Evolutionary conservation across 2,888 invertebrate genomes (phyloP).

Genomic region (Flexamia atlantica): DNA sequence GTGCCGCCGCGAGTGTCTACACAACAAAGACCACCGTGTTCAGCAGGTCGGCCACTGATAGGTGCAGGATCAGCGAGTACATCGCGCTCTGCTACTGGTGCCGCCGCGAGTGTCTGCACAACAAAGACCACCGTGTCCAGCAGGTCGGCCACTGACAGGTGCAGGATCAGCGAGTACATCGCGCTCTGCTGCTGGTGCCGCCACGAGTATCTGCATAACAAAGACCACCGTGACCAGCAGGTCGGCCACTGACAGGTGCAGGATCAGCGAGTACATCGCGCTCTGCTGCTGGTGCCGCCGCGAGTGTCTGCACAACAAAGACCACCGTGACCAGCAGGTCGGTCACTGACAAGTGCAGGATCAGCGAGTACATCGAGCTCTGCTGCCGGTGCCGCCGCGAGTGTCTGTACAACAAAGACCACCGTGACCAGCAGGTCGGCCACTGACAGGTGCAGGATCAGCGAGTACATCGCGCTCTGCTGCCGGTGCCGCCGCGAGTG

Average conservation of each 20-base stretch:
- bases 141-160: conserved; percentile 87
- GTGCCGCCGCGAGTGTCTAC: conserved; percentile 65
- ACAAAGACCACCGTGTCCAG: no score
- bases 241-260: conserved; percentile 90
- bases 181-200: conserved; percentile 68
- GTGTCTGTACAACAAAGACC: conserved; percentile 76
- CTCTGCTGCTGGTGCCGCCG: conserved; percentile 66
- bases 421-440: conserved; percentile 90
- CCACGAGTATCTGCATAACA: conserved; percentile 61
- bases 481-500: conserved; percentile 65
- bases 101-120: conserved; percentile 64
- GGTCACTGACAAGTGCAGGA: conserved; percentile 89
- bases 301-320: conserved; percentile 58
- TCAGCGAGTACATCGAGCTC: conserved; percentile 82
- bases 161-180: conserved; percentile 87
- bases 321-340: conserved; percentile 74
- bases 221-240: no score
- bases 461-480: conserved; percentile 79
- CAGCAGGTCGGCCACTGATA: conserved; percentile 85
- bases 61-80: conserved; percentile 87
- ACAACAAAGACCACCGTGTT: no score
- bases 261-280: conserved; percentile 84
- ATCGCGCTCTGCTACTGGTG: conserved; percentile 73
- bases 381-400: conserved; percentile 66
- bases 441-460: conserved; percentile 89